These are phyloP conservation scores for Cercopithecus diana DNA, from an alignment of 2,797 vertebrate genomes.

Conservation along the genomic window DNA sequence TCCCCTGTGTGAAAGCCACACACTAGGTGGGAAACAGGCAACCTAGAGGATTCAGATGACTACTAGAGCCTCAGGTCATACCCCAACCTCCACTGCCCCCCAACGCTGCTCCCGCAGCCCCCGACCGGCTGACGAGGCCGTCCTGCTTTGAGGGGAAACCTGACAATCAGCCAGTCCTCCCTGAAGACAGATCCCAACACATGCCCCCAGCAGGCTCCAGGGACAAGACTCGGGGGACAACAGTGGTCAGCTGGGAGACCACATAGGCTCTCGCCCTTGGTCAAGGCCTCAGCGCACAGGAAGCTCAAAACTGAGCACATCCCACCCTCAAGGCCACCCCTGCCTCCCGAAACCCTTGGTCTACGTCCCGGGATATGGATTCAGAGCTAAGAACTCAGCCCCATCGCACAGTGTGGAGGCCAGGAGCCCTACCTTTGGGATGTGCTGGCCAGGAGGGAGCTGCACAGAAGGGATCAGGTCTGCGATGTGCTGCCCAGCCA, in stretches of 20 bases:
- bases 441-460: conserved; percentile 87
- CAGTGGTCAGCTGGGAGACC: fast-evolving
- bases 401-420: fast-evolving
- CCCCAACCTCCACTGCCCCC: too few species aligned
- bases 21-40: background rate
- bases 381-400: background rate
- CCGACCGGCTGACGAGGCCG: fast-evolving
- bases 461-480: conserved; percentile 92
- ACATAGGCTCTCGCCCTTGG: background rate
- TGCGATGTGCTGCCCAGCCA: conserved; percentile 87
- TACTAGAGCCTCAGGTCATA: background rate
- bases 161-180: background rate
- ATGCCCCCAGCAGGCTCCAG: background rate
- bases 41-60: background rate
- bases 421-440: conserved; percentile 88
- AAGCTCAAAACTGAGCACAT: background rate
- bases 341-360: background rate
- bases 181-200: background rate
- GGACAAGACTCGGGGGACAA: background rate
- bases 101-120: background rate
- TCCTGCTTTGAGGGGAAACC: background rate
- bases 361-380: fast-evolving
- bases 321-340: background rate
- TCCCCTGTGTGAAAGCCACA: fast-evolving
- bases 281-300: background rate